Conservation (phyloP, 35 echinoderm and acorn worm species). For the Ophiothrix spiculata region DNA sequence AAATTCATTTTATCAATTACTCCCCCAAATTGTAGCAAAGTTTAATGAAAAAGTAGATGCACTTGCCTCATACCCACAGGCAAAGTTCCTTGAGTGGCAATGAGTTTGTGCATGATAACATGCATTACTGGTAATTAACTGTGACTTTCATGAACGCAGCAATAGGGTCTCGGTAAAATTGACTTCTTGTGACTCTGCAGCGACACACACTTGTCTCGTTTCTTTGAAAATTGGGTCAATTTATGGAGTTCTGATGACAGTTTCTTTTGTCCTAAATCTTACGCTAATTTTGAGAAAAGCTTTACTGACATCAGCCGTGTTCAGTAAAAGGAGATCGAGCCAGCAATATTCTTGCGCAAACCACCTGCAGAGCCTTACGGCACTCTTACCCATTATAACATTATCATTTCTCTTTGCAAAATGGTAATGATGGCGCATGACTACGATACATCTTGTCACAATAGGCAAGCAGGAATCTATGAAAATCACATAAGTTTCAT, state of each 20-base stretch:
- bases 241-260: conserved; percentile 1
- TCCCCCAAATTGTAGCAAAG: not conserved
- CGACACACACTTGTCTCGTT: not conserved
- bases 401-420: not conserved
- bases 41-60: not conserved
- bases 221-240: conserved; percentile 6
- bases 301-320: not conserved
- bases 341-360: not conserved
- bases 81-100: not conserved
- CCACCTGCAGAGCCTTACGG: conserved; percentile 1
- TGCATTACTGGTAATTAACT: conserved; percentile 3
- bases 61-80: not conserved
- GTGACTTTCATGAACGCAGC: not conserved
- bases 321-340: not conserved
- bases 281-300: not conserved
- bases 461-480: not conserved
- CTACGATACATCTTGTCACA: not conserved
- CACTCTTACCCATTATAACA: too few relatives aligned
- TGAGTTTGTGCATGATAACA: not conserved
- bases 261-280: conserved; percentile 13
- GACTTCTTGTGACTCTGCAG: not conserved
- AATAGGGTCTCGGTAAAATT: not conserved
- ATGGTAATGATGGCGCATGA: not conserved
- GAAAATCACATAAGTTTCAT: not conserved
- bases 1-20: conserved; percentile 8